Conservation (phyloP, 2,888 invertebrate genomes). For the Agonopterix arenella region DNA sequence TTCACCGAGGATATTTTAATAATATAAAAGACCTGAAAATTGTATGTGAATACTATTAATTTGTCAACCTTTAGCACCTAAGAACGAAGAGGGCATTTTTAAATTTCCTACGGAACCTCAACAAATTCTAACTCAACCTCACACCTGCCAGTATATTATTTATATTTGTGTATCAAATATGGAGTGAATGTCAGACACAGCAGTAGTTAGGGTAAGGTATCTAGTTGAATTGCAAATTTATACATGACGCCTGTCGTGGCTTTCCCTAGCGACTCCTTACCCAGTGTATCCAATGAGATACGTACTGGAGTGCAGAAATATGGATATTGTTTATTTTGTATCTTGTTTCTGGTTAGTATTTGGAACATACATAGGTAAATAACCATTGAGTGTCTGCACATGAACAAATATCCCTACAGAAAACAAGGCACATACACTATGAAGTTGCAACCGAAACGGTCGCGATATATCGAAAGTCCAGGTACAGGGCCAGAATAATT, state of each 20-base stretch:
- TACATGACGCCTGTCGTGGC: constrained; percentile 28
- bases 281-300: constrained; percentile 4
- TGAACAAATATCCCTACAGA: too few species aligned
- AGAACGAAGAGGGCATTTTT: too few species aligned
- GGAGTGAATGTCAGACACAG: constrained; percentile 21
- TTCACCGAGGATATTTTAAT: too few species aligned
- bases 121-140: too few species aligned
- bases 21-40: background rate
- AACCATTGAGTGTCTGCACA: too few species aligned
- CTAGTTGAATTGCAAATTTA: constrained; percentile 57
- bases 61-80: constrained; percentile 13
- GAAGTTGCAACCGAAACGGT: too few species aligned
- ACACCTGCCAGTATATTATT: constrained; percentile 11
- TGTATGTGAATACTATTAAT: background rate
- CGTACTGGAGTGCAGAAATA: constrained; percentile 4
- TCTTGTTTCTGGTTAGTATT: constrained; percentile 3
- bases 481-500: too few species aligned
- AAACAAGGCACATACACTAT: too few species aligned
- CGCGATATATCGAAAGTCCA: too few species aligned
- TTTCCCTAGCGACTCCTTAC: constrained; percentile 15
- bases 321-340: constrained; percentile 8
- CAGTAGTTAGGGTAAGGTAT: constrained; percentile 30
- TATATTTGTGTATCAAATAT: constrained; percentile 37
- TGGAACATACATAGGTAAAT: background rate
- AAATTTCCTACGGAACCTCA: too few species aligned